These are phyloP conservation scores for Lethrus apterus DNA, from an alignment of 1,140 invertebrate species.

Conservation along the genomic window DNA sequence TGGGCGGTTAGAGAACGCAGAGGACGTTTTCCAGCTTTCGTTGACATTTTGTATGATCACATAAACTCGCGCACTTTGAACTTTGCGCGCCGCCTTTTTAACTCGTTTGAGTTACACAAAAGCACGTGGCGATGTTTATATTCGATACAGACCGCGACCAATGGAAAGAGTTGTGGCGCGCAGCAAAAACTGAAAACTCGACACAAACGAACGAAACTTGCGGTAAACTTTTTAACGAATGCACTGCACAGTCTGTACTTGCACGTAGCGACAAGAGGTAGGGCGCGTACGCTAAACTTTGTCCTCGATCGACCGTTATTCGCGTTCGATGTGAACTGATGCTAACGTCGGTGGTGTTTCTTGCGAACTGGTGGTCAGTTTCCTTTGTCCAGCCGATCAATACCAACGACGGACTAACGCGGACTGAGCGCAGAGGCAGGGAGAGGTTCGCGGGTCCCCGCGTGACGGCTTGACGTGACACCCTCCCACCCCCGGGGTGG, in stretches of 20 bases:
- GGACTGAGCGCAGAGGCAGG: conserved; percentile 33
- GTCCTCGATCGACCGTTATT: neutral
- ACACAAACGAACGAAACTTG: conserved; percentile 13
- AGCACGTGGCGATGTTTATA: conserved; percentile 17
- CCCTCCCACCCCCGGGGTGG: conserved; percentile 31
- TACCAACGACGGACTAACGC: conserved; percentile 34
- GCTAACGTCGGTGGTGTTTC: conserved; percentile 27
- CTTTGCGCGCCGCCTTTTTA: conserved; percentile 1
- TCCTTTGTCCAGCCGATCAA: conserved; percentile 42
- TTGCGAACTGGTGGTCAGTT: conserved; percentile 39
- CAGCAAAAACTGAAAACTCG: conserved; percentile 8
- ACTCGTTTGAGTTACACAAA: neutral
- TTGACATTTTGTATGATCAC: conserved; percentile 24
- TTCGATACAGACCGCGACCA: conserved; percentile 22
- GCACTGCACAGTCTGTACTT: neutral
- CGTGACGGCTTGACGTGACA: conserved; percentile 41
- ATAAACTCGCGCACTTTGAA: too few relatives aligned
- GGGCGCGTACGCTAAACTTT: neutral
- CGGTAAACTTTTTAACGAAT: conserved; percentile 10
- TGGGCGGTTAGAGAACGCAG: conserved; percentile 60
- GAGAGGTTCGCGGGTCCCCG: conserved; percentile 35
- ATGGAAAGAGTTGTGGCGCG: conserved; percentile 17
- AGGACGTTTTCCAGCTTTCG: conserved; percentile 56
- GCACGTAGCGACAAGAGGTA: conserved; percentile 6
- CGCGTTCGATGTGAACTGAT: neutral